Conservation (phyloP, 1,140 invertebrate species). For the Sweltsa coloradensis region DNA sequence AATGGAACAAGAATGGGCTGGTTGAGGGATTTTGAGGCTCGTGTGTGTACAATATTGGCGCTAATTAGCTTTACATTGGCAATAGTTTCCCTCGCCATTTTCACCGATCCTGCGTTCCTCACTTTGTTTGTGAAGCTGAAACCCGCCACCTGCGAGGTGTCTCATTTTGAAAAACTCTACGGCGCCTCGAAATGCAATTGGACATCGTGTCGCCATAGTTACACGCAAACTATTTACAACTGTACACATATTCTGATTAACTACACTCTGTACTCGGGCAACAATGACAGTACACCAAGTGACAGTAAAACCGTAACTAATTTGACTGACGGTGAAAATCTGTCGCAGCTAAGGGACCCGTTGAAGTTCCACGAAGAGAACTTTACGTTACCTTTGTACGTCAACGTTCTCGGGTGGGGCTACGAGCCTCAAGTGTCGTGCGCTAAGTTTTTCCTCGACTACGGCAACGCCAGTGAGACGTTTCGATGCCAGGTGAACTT, state of each 20-base stretch:
- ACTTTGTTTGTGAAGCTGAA: slow-evolving; percentile 1
- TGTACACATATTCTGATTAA: slow-evolving; percentile 25
- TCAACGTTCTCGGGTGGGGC: slow-evolving; percentile 27
- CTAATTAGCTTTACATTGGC: slow-evolving; percentile 6
- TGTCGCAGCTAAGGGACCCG: too few species aligned
- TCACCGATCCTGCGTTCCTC: slow-evolving; percentile 1
- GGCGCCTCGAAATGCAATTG: slow-evolving; percentile 2
- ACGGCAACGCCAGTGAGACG: slow-evolving; percentile 2
- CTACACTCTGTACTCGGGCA: too few species aligned
- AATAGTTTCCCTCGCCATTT: slow-evolving; percentile 1
- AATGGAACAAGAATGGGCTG: too few species aligned
- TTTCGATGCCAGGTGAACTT: slow-evolving; percentile 7
- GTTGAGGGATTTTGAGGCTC: slow-evolving; percentile 3
- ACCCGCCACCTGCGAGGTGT: background rate
- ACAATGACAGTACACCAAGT: too few species aligned
- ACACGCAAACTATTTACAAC: slow-evolving; percentile 17
- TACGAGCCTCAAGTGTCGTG: slow-evolving; percentile 24
- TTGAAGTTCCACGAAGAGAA: too few species aligned
- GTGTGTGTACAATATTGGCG: slow-evolving; percentile 1
- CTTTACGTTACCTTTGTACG: slow-evolving; percentile 17
- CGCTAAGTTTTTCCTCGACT: slow-evolving; percentile 18
- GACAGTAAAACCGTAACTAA: too few species aligned
- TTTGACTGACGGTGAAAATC: too few species aligned
- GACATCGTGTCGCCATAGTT: slow-evolving; percentile 8
- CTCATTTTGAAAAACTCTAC: background rate